These are phyloP conservation scores for Hystrix cristata DNA, from an alignment of 2,113 vertebrate species.

Conservation along the genomic window DNA sequence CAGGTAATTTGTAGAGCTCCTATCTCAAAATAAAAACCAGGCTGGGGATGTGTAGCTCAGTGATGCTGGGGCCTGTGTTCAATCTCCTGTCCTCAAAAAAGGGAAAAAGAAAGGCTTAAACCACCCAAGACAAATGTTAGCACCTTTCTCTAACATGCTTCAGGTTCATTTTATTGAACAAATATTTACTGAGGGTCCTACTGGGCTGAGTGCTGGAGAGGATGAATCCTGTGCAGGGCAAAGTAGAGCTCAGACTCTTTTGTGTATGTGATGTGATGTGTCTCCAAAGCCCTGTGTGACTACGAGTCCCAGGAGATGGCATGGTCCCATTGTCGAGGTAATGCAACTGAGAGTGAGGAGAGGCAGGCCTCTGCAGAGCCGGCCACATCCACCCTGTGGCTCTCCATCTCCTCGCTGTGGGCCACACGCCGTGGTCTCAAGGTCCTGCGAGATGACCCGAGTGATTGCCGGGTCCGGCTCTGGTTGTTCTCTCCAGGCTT, in stretches of 20 bases:
- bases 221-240: background rate
- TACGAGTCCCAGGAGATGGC: background rate
- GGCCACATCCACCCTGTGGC: too few relatives aligned
- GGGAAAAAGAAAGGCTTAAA: too few relatives aligned
- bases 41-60: too few relatives aligned
- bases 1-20: too few relatives aligned
- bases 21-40: too few relatives aligned
- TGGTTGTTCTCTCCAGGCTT: background rate
- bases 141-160: background rate
- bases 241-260: background rate
- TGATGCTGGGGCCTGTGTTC: too few relatives aligned
- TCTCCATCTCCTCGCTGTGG: too few relatives aligned
- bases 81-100: too few relatives aligned
- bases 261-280: background rate
- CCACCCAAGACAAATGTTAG: background rate
- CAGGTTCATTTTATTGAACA: background rate
- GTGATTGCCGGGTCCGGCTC: background rate
- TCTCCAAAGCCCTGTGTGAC: fast-evolving
- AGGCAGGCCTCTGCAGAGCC: background rate
- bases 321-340: background rate
- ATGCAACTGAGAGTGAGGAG: background rate
- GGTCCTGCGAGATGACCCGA: too few relatives aligned
- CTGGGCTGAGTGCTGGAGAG: background rate
- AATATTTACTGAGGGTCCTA: background rate
- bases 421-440: background rate